Conservation (phyloP, 1,140 invertebrate genomes). For the Listronotus bonariensis region DNA sequence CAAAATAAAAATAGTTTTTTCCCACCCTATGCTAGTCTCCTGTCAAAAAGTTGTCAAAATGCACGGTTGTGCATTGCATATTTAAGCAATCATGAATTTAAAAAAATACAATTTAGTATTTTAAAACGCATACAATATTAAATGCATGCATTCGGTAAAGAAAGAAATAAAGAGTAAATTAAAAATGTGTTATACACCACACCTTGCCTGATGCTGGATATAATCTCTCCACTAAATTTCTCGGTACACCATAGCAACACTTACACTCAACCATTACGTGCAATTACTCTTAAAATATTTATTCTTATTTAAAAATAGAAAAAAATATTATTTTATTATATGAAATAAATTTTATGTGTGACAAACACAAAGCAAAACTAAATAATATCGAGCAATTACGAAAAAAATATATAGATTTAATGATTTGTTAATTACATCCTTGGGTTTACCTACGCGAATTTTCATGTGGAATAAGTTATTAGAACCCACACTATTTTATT, state of each 20-base stretch:
- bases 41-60: too few species aligned
- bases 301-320: too few species aligned
- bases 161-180: too few species aligned
- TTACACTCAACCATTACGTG: slow-evolving; percentile 10
- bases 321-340: background rate
- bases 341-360: background rate
- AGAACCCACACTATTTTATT: slow-evolving; percentile 2
- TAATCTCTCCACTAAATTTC: slow-evolving; percentile 20
- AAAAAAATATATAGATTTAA: slow-evolving; percentile 11
- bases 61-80: too few species aligned
- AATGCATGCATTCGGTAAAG: background rate
- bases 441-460: slow-evolving; percentile 19
- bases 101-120: too few species aligned
- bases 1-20: too few species aligned
- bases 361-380: background rate
- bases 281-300: too few species aligned
- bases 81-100: too few species aligned
- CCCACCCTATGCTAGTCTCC: too few species aligned
- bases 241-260: slow-evolving; percentile 13
- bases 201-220: slow-evolving; percentile 18
- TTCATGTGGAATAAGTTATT: slow-evolving; percentile 10
- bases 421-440: slow-evolving; percentile 22
- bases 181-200: background rate
- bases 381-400: slow-evolving; percentile 16
- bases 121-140: background rate